Conservation (phyloP, 2,113 vertebrate species). For the Labeo rohita region DNA sequence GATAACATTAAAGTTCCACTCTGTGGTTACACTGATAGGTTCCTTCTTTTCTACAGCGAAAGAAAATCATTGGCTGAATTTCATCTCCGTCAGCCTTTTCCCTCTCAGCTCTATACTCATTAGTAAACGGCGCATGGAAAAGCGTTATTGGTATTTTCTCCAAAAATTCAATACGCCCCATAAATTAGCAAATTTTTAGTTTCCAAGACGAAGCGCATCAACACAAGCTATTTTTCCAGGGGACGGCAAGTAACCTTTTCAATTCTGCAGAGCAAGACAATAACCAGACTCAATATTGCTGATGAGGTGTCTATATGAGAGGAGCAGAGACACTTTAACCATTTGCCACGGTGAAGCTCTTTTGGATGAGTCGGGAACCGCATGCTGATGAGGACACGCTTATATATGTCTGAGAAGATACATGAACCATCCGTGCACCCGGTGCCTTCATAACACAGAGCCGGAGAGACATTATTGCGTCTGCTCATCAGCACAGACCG, state of each 20-base stretch:
- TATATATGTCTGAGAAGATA: conserved; percentile 8
- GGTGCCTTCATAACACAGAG: conserved; percentile 16
- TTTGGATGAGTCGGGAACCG: conserved; percentile 49
- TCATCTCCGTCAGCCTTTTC: conserved; percentile 26
- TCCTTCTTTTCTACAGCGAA: conserved; percentile 17
- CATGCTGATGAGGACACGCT: conserved; percentile 51
- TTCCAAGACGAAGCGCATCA: conserved; percentile 30
- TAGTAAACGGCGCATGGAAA: conserved; percentile 32
- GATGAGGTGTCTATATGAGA: conserved; percentile 58
- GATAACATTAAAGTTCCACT: background rate
- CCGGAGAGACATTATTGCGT: conserved; percentile 10
- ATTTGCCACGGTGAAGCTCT: conserved; percentile 51
- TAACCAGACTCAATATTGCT: conserved; percentile 56
- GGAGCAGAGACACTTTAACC: conserved; percentile 47
- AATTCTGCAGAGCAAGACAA: conserved; percentile 48
- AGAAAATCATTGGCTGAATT: conserved; percentile 28
- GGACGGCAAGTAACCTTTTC: conserved; percentile 50
- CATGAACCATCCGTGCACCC: conserved; percentile 9
- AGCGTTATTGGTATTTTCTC: conserved; percentile 46
- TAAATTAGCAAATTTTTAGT: conserved; percentile 41
- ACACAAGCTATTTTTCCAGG: conserved; percentile 46
- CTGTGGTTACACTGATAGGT: conserved; percentile 16
- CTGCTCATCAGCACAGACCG: background rate
- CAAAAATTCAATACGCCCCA: conserved; percentile 43
- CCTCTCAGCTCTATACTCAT: conserved; percentile 24